Percentiles rank a stretch among this genome's conserved stretches.
These are phyloP conservation scores for Lochmaea crataegi DNA, from an alignment of 2,888 invertebrate genomes.

Conservation along the genomic window DNA sequence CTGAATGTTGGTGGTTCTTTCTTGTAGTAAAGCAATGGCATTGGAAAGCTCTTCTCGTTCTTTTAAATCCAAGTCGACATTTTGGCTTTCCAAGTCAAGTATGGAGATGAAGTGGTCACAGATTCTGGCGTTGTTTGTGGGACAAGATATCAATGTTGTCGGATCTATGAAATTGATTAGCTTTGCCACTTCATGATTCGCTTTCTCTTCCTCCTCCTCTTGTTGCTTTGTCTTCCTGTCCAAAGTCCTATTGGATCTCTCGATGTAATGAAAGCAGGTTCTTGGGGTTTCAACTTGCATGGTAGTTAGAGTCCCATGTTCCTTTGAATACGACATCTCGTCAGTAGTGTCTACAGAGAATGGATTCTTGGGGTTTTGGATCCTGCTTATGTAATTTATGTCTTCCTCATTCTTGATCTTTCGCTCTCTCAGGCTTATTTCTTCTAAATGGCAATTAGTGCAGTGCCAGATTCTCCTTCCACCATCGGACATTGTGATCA, in stretches of 20 bases:
- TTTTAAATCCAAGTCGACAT: no score
- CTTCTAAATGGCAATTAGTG: conserved; percentile 26
- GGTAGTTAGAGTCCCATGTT: conserved; percentile 28
- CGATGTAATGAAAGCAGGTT: conserved; percentile 31
- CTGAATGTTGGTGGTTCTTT: no score
- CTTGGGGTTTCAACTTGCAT: conserved; percentile 32
- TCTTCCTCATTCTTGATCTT: neutral
- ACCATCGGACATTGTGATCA: conserved; percentile 26
- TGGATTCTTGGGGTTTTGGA: conserved; percentile 25
- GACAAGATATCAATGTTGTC: no score
- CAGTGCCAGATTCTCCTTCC: conserved; percentile 9
- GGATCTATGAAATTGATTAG: no score
- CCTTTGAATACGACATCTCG: conserved; percentile 29
- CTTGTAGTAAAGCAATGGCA: no score
- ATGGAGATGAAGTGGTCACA: no score
- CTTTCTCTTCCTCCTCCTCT: no score
- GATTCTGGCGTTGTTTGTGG: no score
- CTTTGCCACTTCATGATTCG: neutral
- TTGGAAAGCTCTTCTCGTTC: no score
- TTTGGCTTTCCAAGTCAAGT: no score
- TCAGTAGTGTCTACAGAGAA: conserved; percentile 9
- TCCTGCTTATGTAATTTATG: conserved; percentile 15
- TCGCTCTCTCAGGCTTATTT: neutral
- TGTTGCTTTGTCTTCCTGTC: conserved; percentile 26
- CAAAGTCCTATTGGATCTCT: conserved; percentile 36